phyloP scores from a whole-genome alignment of 1,140 invertebrate genomes.

The Arion vulgaris region DNA sequence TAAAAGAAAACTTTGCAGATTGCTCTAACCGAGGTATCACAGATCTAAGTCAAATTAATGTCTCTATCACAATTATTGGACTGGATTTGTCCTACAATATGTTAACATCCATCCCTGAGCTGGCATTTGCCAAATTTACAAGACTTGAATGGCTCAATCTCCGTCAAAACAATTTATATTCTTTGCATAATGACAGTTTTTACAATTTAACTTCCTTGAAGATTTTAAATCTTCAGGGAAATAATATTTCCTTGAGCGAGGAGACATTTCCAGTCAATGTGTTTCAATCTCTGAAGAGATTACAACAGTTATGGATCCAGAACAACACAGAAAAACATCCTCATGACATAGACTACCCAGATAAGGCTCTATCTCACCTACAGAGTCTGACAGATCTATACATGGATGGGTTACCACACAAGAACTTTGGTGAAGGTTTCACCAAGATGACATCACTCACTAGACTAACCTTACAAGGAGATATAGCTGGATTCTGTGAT shows the following conservation, averaged over 20 bases:
- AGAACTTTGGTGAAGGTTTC: background rate
- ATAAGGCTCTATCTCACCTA: background rate
- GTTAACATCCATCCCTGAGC: background rate
- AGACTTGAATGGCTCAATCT: background rate
- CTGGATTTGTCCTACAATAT: background rate
- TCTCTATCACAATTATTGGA: background rate
- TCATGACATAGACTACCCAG: background rate
- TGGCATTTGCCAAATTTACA: background rate
- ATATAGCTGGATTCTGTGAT: background rate
- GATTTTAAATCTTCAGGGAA: background rate
- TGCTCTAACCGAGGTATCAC: background rate
- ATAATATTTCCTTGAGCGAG: background rate
- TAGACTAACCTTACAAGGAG: background rate
- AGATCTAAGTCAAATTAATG: background rate
- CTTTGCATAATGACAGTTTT: background rate
- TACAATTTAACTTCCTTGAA: background rate
- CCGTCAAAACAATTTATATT: background rate
- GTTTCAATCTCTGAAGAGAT: background rate
- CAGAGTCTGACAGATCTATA: background rate
- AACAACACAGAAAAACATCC: background rate
- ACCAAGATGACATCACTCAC: background rate
- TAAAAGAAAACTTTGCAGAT: background rate
- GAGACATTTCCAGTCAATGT: background rate
- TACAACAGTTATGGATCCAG: background rate
- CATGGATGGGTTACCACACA: background rate